Conservation (phyloP, 2,888 invertebrate genomes). For the Gasteruption jaculator region DNA sequence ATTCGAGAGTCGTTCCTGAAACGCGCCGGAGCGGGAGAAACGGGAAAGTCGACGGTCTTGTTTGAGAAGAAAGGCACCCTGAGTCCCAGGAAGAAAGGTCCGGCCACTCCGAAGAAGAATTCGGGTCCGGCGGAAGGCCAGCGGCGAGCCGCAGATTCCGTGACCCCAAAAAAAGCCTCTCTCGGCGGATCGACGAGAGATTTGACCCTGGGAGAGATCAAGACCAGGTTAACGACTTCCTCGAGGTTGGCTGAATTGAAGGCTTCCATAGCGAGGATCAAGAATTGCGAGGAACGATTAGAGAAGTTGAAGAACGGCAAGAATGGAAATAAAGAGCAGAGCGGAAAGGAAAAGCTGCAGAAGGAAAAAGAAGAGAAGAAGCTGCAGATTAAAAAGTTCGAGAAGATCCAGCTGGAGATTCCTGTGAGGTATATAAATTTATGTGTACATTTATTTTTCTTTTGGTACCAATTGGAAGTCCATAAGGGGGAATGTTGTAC, state of each 20-base stretch:
- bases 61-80: constrained; percentile 43
- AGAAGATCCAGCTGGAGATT: constrained; percentile 72
- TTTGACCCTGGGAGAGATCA: constrained; percentile 66
- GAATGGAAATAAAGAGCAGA: constrained; percentile 1
- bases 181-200: constrained; percentile 58
- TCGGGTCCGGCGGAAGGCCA: constrained; percentile 19
- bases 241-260: constrained; percentile 67
- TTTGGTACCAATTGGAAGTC: neutral
- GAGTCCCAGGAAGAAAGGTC: constrained; percentile 39
- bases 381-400: constrained; percentile 63
- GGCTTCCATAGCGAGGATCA: constrained; percentile 64
- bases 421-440: constrained; percentile 64
- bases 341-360: constrained; percentile 5
- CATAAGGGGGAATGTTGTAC: neutral
- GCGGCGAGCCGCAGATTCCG: constrained; percentile 22
- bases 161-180: constrained; percentile 49
- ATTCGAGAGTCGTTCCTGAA: constrained; percentile 45
- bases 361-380: constrained; percentile 42
- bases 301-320: constrained; percentile 44
- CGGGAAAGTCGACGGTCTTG: constrained; percentile 33
- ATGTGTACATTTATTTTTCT: constrained; percentile 14
- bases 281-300: constrained; percentile 62
- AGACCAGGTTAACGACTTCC: constrained; percentile 64
- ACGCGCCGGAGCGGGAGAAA: constrained; percentile 20
- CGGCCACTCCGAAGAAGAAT: constrained; percentile 24